phyloP scores from a whole-genome alignment of 2,113 vertebrate genomes.

The Ursus arctos region DNA sequence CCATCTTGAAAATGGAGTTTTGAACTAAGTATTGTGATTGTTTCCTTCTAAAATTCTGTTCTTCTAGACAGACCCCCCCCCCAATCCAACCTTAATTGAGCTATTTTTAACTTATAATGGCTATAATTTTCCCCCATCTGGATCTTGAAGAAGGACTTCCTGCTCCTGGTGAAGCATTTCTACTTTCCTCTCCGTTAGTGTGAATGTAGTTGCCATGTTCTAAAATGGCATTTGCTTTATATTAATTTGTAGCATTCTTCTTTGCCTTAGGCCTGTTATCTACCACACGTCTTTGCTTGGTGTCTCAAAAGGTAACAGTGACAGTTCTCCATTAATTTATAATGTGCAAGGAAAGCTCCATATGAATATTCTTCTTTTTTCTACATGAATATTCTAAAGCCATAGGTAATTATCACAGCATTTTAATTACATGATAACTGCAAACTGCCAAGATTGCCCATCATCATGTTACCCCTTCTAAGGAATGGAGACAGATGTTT shows the following conservation, averaged over 20 bases:
- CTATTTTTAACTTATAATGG: background rate
- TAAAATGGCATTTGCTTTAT: slow-evolving; percentile 1
- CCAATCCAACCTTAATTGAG: background rate
- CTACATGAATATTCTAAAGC: slow-evolving; percentile 15
- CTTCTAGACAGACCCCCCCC: background rate
- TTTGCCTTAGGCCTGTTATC: background rate
- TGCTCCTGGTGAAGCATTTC: slow-evolving; percentile 38
- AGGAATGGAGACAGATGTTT: background rate
- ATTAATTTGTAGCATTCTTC: slow-evolving; percentile 11
- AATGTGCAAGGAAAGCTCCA: slow-evolving; percentile 1
- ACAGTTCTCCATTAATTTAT: slow-evolving; percentile 23
- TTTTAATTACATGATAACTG: background rate
- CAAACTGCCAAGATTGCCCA: background rate
- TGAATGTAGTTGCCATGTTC: background rate
- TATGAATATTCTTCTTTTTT: background rate
- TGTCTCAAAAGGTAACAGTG: slow-evolving; percentile 36
- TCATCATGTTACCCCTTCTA: background rate
- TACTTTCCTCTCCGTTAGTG: background rate
- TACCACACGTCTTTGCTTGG: background rate
- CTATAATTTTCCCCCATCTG: background rate
- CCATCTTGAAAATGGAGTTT: slow-evolving; percentile 40
- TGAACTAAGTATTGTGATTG: slow-evolving; percentile 38
- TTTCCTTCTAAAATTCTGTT: slow-evolving; percentile 44
- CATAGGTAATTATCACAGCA: background rate
- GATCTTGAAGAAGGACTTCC: background rate